Evolutionary conservation across 2,888 invertebrate genomes (phyloP).

Genomic region (Chromoteleia sp.): DNA sequence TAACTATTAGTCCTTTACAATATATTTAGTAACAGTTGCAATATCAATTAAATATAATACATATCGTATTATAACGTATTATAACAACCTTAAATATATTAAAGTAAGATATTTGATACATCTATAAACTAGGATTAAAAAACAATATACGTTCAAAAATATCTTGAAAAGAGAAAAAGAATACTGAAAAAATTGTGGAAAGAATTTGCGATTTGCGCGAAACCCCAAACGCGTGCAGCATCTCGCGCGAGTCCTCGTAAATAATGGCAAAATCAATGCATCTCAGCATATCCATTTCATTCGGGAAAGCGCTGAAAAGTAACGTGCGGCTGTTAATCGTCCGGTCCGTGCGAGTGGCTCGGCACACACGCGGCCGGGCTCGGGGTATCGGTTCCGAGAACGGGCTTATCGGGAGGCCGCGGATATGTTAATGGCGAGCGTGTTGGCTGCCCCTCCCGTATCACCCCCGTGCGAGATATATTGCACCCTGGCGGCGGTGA

Average conservation of each 20-base stretch:
- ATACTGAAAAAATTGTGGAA: too few relatives aligned
- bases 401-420: conserved; percentile 82
- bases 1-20: too few relatives aligned
- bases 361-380: conserved; percentile 67
- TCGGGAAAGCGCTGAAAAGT: conserved; percentile 57
- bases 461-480: conserved; percentile 79
- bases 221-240: neutral
- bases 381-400: conserved; percentile 83
- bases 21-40: too few relatives aligned
- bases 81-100: too few relatives aligned
- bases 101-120: too few relatives aligned
- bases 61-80: too few relatives aligned
- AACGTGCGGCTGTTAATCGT: conserved; percentile 38
- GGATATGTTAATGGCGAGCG: conserved; percentile 84
- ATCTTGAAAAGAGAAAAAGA: too few relatives aligned
- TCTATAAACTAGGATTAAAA: too few relatives aligned
- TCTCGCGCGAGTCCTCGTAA: neutral
- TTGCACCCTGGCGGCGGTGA: conserved; percentile 78
- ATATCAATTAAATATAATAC: too few relatives aligned
- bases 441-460: conserved; percentile 78
- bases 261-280: conserved; percentile 23
- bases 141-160: too few relatives aligned
- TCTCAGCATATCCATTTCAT: conserved; percentile 12
- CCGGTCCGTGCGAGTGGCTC: conserved; percentile 47
- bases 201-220: too few relatives aligned